Percentiles rank a stretch among this genome's conserved stretches.
These are phyloP conservation scores for Parazoanthus darwini DNA, from an alignment of 92 coral and sea anemone species.

Conservation along the genomic window DNA sequence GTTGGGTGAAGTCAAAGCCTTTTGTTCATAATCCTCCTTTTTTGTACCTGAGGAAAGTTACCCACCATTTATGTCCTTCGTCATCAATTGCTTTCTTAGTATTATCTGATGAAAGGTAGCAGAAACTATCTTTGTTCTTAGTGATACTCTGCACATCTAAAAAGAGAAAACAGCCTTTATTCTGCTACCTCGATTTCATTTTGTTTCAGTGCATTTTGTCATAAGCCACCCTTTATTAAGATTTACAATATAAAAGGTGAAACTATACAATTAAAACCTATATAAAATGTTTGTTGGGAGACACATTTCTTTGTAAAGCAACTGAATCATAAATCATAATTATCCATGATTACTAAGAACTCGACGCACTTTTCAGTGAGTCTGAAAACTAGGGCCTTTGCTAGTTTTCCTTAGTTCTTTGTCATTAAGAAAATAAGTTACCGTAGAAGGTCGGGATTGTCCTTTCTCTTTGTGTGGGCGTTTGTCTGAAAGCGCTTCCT, in stretches of 20 bases:
- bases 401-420: neutral
- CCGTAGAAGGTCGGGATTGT: neutral
- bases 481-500: neutral
- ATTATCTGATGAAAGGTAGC: neutral
- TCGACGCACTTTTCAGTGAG: neutral
- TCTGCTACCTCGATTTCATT: neutral
- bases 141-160: neutral
- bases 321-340: neutral
- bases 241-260: neutral
- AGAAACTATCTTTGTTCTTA: neutral
- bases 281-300: neutral
- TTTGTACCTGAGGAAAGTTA: neutral
- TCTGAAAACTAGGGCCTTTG: neutral
- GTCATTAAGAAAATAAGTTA: neutral
- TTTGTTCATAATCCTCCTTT: constrained; percentile 14
- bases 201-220: neutral
- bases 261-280: neutral
- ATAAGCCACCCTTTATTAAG: neutral
- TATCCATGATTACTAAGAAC: neutral
- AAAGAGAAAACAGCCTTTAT: neutral
- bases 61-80: constrained; percentile 13
- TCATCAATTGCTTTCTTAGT: neutral
- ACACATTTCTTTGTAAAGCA: neutral
- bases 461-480: neutral
- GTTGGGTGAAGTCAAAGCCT: constrained; percentile 8